Percentiles rank a stretch among this genome's conserved stretches.
Evolutionary conservation across 1,140 invertebrate species (phyloP).

Genomic region (Steinernema khuongi): DNA sequence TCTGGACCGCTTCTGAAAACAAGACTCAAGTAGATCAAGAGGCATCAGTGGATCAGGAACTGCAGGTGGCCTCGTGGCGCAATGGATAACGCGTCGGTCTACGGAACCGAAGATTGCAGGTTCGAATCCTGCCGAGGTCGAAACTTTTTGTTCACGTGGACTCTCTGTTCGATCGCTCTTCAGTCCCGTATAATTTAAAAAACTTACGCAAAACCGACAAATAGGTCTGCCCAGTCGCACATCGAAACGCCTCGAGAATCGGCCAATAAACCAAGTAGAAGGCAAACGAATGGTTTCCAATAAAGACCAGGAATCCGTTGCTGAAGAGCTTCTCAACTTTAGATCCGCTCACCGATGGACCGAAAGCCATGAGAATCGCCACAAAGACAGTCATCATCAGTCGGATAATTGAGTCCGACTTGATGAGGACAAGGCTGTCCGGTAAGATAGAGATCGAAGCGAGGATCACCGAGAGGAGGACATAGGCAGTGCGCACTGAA

Average conservation of each 20-base stretch:
- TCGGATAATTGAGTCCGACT: background rate
- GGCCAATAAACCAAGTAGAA: background rate
- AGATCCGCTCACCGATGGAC: background rate
- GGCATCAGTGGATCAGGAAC: too few species aligned
- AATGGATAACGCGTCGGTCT: too few species aligned
- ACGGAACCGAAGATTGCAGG: too few species aligned
- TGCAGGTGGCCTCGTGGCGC: too few species aligned
- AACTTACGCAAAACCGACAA: background rate
- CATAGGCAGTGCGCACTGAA: constrained; percentile 4
- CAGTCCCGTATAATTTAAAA: too few species aligned
- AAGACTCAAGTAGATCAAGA: too few species aligned
- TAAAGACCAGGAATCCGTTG: background rate
- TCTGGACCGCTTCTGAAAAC: too few species aligned
- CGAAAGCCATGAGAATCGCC: background rate
- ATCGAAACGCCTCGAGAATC: background rate
- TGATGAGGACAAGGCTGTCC: background rate
- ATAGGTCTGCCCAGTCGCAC: background rate
- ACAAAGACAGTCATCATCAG: background rate
- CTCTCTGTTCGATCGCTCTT: background rate
- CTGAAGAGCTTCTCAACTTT: background rate
- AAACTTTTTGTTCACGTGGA: background rate
- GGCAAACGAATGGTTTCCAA: background rate
- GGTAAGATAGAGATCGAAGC: background rate
- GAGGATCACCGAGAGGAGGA: background rate
- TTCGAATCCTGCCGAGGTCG: background rate